Base-by-base conservation (phyloP, 2,888 invertebrate genomes). In the Aleiodes testaceus region DNA sequence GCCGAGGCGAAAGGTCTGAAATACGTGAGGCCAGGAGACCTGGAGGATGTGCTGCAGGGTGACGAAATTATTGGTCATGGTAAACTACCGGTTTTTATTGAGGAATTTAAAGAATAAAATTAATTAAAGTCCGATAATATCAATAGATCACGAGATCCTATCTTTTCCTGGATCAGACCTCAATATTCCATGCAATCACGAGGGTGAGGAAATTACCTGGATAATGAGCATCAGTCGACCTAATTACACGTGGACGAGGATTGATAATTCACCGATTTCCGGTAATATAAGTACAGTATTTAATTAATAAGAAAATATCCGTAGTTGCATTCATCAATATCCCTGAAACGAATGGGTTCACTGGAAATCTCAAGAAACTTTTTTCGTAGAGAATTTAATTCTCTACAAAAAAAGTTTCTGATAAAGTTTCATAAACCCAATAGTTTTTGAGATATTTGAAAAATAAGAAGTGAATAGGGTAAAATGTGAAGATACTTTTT, bases 221-320 rank as follows among this genome's bases (percentile, higher is more conserved):
- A 73, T 80, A 44, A 78, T 81, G 61, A 81, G 79, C 45, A 77
- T 79, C 30, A 80, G 74, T 69, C 74, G 77, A 53, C 79, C 81
- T 11, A 82, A 80, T 76, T 84, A 83, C 47, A 79, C 79, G 16
- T 84, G 83, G 83, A 77, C 65, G 26, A 78, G 82, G 52, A 74
- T 77, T 9, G 83, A 82, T 65, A 78, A 78, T 44, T 67, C 72
- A 22, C 79, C 81, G 0, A 61, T 82, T 22, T 74, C 80, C 59
- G 83, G 83, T 83, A 22, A 53, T 22, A 12, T 20, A 30, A 26
- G 12, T 47, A 1, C 26, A 26, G 1, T 26, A 26, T 5, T 26
- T 26, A 26, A 26, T n/a, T n/a, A n/a, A n/a, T n/a, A n/a, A n/a
- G n/a, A n/a, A n/a, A n/a, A n/a, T n/a, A n/a, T n/a, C n/a, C n/a